Percentiles rank a stretch among this genome's conserved stretches.
Evolutionary conservation across 2,113 vertebrate genomes (phyloP).

Genomic region (Physeter macrocephalus): DNA sequence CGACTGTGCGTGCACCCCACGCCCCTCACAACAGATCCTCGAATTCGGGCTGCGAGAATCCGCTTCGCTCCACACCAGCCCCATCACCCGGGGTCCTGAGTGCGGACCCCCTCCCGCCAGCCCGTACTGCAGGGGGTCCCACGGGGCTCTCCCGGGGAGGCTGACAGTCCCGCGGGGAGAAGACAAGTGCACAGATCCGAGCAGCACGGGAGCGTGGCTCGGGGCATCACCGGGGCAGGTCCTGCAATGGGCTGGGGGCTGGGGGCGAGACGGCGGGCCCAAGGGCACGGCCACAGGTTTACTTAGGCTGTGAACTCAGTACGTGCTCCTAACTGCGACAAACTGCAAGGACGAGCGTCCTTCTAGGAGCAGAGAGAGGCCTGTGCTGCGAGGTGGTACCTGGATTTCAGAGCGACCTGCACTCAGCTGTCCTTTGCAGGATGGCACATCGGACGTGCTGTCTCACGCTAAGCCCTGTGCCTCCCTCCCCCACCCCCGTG

Average conservation of each 20-base stretch:
- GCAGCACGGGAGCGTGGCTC: rapidly evolving
- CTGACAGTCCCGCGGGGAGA: not conserved
- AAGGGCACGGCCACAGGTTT: rapidly evolving
- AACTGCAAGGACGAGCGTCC: rapidly evolving
- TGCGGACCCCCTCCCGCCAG: rapidly evolving
- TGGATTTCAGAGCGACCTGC: not conserved
- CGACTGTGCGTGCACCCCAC: rapidly evolving
- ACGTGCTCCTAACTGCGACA: rapidly evolving
- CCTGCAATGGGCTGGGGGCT: rapidly evolving
- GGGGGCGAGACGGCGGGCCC: rapidly evolving
- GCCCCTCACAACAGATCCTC: rapidly evolving
- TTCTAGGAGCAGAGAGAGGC: rapidly evolving
- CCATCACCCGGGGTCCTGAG: rapidly evolving
- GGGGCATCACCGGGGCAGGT: rapidly evolving
- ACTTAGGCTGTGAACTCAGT: rapidly evolving
- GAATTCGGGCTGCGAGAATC: rapidly evolving
- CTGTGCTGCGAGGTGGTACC: rapidly evolving
- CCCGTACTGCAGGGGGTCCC: rapidly evolving
- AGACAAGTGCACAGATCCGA: rapidly evolving
- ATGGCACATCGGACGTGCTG: not conserved
- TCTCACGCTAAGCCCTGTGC: not conserved
- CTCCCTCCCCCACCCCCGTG: rapidly evolving
- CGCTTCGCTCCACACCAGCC: rapidly evolving
- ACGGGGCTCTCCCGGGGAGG: rapidly evolving
- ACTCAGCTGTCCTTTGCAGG: not conserved